Evolutionary conservation across 1,140 invertebrate genomes (phyloP).

Genomic region (Drosophila yakuba): DNA sequence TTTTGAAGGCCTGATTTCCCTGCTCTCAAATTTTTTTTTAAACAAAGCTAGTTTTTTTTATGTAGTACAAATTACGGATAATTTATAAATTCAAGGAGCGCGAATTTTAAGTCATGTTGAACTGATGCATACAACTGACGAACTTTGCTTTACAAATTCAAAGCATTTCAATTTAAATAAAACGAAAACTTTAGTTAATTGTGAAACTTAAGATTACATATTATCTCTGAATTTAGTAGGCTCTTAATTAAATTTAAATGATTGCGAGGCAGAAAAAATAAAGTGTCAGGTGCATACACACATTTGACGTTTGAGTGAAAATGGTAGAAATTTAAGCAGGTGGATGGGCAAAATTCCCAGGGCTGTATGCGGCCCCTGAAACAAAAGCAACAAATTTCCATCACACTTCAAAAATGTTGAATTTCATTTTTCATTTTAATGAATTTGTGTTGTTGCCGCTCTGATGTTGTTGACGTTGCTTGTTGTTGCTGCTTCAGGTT

Average conservation of each 20-base stretch:
- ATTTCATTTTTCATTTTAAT: constrained; percentile 84
- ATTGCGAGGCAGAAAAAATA: background rate
- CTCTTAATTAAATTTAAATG: background rate
- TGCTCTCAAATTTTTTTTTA: too few relatives aligned
- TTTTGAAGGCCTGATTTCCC: too few relatives aligned
- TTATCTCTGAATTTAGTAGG: background rate
- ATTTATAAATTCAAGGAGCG: too few relatives aligned
- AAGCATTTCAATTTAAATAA: too few relatives aligned
- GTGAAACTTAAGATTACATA: too few relatives aligned
- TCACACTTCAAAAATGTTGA: constrained; percentile 74
- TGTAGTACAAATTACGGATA: too few relatives aligned
- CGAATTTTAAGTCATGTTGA: too few relatives aligned
- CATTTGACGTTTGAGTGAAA: constrained; percentile 27
- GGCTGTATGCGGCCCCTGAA: background rate
- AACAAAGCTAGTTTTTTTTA: too few relatives aligned
- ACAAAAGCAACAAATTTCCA: constrained; percentile 27
- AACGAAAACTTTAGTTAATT: too few relatives aligned
- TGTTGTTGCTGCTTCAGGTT: constrained; percentile 31
- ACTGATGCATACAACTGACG: too few relatives aligned
- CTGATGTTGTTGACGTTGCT: constrained; percentile 47
- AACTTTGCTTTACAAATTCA: too few relatives aligned
- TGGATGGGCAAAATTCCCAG: background rate
- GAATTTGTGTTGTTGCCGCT: constrained; percentile 69
- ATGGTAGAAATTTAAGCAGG: constrained; percentile 51
- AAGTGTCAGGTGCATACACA: constrained; percentile 1